A percentile compares a stretch with the other conserved stretches of the same genome.
These are phyloP conservation scores for Drosophila pallidifrons DNA, from an alignment of 1,140 invertebrate species.

Conservation along the genomic window DNA sequence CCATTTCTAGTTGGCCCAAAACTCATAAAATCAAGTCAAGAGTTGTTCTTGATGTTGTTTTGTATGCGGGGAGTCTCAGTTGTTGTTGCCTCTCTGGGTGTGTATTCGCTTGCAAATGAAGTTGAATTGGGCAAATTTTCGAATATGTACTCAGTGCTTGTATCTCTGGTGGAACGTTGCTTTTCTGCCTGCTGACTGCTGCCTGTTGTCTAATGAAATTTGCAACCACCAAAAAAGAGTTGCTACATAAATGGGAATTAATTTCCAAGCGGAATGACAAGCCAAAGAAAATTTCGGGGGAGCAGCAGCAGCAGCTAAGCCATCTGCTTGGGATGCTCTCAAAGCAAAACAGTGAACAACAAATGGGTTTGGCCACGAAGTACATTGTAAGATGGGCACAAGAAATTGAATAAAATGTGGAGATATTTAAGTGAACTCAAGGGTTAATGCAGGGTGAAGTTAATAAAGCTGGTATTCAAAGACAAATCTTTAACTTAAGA, in stretches of 20 bases:
- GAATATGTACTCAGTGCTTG: background rate
- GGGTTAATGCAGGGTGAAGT: slow-evolving; percentile 16
- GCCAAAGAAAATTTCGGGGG: slow-evolving; percentile 32
- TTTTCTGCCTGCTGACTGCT: background rate
- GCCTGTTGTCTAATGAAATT: slow-evolving; percentile 66
- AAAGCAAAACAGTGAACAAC: slow-evolving; percentile 35
- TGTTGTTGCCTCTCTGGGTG: slow-evolving; percentile 5
- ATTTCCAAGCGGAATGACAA: slow-evolving; percentile 68
- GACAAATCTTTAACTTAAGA: background rate
- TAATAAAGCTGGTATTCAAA: background rate
- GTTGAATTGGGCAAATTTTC: slow-evolving; percentile 18
- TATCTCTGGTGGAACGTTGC: background rate
- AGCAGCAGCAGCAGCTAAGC: background rate
- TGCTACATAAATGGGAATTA: slow-evolving; percentile 74
- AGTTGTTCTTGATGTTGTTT: slow-evolving; percentile 55
- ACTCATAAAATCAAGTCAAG: slow-evolving; percentile 79
- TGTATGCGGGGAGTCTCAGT: slow-evolving; percentile 12
- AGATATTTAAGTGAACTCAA: background rate
- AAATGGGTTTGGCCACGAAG: slow-evolving; percentile 51
- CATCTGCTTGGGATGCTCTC: slow-evolving; percentile 7
- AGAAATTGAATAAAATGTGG: slow-evolving; percentile 5
- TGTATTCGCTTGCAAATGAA: slow-evolving; percentile 52
- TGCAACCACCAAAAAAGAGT: slow-evolving; percentile 74
- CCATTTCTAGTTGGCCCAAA: slow-evolving; percentile 73
- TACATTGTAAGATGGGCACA: slow-evolving; percentile 27